Evolutionary conservation across 2,888 invertebrate genomes (phyloP).

Genomic region (Eristalinus aeneus): DNA sequence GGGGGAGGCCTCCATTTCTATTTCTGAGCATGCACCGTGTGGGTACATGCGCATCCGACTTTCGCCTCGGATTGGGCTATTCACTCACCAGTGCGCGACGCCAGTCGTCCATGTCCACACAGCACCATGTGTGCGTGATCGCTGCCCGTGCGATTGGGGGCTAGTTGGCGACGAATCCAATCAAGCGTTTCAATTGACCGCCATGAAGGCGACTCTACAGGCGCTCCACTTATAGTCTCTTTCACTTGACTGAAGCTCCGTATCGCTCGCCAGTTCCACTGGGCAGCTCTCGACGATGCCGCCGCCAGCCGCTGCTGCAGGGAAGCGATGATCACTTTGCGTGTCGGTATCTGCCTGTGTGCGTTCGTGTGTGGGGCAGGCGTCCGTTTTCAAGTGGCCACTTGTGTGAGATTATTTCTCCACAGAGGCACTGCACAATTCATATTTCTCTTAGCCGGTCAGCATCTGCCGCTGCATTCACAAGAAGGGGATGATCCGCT

Average conservation of each 20-base stretch:
- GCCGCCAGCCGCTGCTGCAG: constrained; percentile 16
- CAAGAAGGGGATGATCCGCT: constrained; percentile 55
- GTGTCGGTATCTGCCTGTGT: constrained; percentile 40
- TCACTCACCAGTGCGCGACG: background rate
- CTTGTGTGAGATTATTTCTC: constrained; percentile 52
- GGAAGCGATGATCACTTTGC: constrained; percentile 63
- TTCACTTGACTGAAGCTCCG: background rate
- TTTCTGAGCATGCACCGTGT: constrained; percentile 50
- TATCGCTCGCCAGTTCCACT: background rate
- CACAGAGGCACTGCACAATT: constrained; percentile 37
- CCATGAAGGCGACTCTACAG: constrained; percentile 65
- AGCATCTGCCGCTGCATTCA: constrained; percentile 37
- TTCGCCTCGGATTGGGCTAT: constrained; percentile 53
- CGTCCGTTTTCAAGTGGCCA: constrained; percentile 68
- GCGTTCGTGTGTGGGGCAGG: constrained; percentile 45
- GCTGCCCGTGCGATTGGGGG: background rate
- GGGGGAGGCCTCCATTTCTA: constrained; percentile 40
- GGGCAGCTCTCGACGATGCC: constrained; percentile 49
- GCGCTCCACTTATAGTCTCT: constrained; percentile 57
- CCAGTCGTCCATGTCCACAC: background rate
- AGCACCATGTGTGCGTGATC: constrained; percentile 28
- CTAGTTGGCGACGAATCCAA: constrained; percentile 69
- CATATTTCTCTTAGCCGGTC: constrained; percentile 2
- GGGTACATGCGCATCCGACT: constrained; percentile 56
- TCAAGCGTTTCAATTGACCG: constrained; percentile 71